Conservation (phyloP, 37 sponge, comb jelly and placozoan genomes). For the Beroe forskalii region DNA sequence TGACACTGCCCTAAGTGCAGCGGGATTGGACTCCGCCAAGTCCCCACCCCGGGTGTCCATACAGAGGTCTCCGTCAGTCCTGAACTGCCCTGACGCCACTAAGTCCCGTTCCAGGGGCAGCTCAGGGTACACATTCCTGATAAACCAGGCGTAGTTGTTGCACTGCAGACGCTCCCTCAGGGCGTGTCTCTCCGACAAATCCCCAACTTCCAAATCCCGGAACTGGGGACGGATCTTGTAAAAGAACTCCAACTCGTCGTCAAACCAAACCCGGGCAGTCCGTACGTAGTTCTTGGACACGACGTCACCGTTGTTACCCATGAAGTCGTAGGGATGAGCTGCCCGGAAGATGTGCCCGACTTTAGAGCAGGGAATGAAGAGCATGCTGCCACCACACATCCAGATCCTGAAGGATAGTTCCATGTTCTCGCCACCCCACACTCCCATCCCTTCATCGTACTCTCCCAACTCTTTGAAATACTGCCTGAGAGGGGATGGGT, state of each 20-base stretch:
- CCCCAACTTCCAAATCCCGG: conserved; percentile 16
- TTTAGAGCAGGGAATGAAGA: conserved; percentile 39
- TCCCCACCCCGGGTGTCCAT: conserved; percentile 26
- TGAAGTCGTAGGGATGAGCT: conserved; percentile 57
- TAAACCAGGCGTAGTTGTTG: conserved; percentile 53
- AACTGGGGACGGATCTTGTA: conserved; percentile 49
- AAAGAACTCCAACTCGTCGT: conserved; percentile 61
- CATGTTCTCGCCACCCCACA: conserved; percentile 64
- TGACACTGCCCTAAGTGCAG: conserved; percentile 20
- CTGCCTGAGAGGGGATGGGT: neutral
- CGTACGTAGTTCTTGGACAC: conserved; percentile 47
- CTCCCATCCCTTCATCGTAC: conserved; percentile 59
- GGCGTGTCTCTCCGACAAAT: conserved; percentile 39
- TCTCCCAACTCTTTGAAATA: conserved; percentile 65
- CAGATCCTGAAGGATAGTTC: conserved; percentile 61
- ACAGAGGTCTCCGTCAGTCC: conserved; percentile 24
- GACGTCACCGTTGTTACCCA: conserved; percentile 41
- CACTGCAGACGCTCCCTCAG: conserved; percentile 24
- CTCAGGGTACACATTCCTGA: conserved; percentile 49
- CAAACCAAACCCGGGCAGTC: conserved; percentile 53
- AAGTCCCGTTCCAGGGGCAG: conserved; percentile 51
- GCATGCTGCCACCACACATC: conserved; percentile 61
- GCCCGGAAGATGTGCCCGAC: conserved; percentile 57
- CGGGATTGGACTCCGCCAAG: neutral
- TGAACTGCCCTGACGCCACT: conserved; percentile 34